Conservation (phyloP, 2,113 vertebrate genomes). For the Campylomormyrus numenius region DNA sequence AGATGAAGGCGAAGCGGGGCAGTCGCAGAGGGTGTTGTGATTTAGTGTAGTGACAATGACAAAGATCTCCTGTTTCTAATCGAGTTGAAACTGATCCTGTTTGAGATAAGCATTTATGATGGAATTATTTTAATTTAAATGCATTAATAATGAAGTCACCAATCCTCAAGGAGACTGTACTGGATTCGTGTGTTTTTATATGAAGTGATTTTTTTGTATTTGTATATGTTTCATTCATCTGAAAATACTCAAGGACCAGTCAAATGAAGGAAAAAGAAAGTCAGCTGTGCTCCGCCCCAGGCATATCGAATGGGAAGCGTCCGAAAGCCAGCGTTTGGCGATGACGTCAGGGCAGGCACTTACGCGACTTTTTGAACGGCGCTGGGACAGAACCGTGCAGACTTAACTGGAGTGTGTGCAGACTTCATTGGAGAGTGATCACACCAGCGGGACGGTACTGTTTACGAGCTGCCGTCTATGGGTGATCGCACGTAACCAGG, state of each 20-base stretch:
- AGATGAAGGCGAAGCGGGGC: not conserved
- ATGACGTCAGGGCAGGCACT: conserved; percentile 16
- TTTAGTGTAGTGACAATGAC: not conserved
- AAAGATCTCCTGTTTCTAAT: not conserved
- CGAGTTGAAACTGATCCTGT: not conserved
- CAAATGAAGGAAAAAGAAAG: not conserved
- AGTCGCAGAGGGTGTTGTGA: not conserved
- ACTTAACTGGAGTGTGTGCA: not conserved
- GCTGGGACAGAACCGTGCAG: not conserved
- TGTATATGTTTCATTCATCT: not conserved
- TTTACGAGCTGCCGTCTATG: not conserved
- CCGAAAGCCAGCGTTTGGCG: not conserved
- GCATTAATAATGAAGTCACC: not conserved
- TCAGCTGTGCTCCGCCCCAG: not conserved
- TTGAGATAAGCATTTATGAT: not conserved
- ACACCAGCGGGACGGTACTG: not conserved
- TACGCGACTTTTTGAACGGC: conserved; percentile 3
- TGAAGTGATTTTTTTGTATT: not conserved
- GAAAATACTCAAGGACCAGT: not conserved
- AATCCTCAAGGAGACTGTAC: not conserved
- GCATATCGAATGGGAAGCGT: not conserved
- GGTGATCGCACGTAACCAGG: not conserved
- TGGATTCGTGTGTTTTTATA: not conserved
- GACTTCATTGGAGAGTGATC: not conserved
- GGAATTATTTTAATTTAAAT: not conserved